Percentiles rank a stretch among this genome's conserved stretches.
phyloP scores from a whole-genome alignment of 2,113 vertebrate species.

The Zootoca vivipara region DNA sequence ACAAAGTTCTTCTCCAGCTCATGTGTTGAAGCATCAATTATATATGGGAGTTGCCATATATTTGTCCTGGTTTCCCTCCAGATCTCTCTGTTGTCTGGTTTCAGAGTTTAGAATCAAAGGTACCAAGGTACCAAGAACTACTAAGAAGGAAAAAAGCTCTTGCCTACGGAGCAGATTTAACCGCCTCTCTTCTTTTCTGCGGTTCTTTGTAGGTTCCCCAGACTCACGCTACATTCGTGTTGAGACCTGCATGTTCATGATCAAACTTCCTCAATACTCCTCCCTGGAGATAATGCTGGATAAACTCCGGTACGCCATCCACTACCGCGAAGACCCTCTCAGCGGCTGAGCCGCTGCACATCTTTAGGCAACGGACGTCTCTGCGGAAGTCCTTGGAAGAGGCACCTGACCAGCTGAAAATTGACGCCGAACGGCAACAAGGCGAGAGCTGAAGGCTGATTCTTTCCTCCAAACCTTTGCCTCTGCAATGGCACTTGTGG shows the following conservation, averaged over 20 bases:
- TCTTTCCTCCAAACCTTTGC: constrained; percentile 63
- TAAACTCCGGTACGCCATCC: constrained; percentile 95
- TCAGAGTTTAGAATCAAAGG: too few species aligned
- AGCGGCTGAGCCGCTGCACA: constrained; percentile 83
- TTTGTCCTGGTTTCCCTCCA: too few species aligned
- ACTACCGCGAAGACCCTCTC: constrained; percentile 97
- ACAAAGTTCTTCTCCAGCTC: neutral
- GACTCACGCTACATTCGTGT: constrained; percentile 95
- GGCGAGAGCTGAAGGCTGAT: constrained; percentile 59
- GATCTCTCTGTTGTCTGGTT: too few species aligned
- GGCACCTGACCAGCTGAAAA: constrained; percentile 10
- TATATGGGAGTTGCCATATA: too few species aligned
- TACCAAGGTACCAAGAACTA: neutral
- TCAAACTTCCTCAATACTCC: constrained; percentile 97
- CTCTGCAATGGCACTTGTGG: constrained; percentile 61
- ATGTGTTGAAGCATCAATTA: neutral
- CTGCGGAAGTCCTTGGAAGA: accelerated
- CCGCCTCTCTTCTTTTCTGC: neutral
- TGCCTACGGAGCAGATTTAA: accelerated
- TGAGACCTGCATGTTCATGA: constrained; percentile 99
- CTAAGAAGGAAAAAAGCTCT: neutral
- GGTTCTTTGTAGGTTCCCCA: constrained; percentile 81
- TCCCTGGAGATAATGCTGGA: constrained; percentile 96
- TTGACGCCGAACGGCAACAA: constrained; percentile 12
- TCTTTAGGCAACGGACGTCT: neutral